Evolutionary conservation across 1,140 invertebrate species (phyloP), one percentile per base, ranked within the genome.

Genomic region (Yoshiicerus persimilis): DNA sequence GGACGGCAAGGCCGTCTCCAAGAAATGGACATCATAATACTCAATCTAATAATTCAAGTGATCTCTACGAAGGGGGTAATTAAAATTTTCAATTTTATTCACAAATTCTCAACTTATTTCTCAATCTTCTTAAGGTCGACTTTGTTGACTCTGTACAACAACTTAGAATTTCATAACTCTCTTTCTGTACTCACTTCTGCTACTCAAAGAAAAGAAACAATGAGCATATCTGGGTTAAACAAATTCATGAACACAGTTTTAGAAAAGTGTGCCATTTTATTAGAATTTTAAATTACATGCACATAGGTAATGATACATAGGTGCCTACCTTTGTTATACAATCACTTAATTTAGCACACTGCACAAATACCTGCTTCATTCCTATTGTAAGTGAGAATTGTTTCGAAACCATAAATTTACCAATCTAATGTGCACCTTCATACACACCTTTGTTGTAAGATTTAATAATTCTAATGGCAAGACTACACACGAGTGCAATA

Each of bases 51-150:
- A 80, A 80, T 10, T 80, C 75, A 9, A 80, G 75, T 38, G 75
- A 80, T 80, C 75, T 80, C 75, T 80, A 80, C 75, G 75, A 80
- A 36, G 75, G 75, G 30, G 75, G 75, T 80, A 80, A 34, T n/a
- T 66, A 25, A 80, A 34, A 38, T 36, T 38, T 36, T n/a, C 32
- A 36, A 23, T 9, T 38, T 32, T 23, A 16, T 77, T 20, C 47
- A 56, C 16, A n/a, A 56, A 56, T n/a, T 47, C 16, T 16, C n/a
- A 47, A 4, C 5, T 56, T 39, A 39, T 39, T 39, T 39, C 38
- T 39, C 6, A n/a, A n/a, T n/a, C n/a, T n/a, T n/a, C n/a, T n/a
- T n/a, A n/a, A n/a, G n/a, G n/a, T n/a, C n/a, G n/a, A n/a, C n/a
- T n/a, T n/a, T n/a, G n/a, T n/a, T n/a, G n/a, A n/a, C n/a, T n/a